Evolutionary conservation across 2,113 vertebrate genomes (phyloP).

Genomic region (Rhynchopsitta pachyrhyncha): DNA sequence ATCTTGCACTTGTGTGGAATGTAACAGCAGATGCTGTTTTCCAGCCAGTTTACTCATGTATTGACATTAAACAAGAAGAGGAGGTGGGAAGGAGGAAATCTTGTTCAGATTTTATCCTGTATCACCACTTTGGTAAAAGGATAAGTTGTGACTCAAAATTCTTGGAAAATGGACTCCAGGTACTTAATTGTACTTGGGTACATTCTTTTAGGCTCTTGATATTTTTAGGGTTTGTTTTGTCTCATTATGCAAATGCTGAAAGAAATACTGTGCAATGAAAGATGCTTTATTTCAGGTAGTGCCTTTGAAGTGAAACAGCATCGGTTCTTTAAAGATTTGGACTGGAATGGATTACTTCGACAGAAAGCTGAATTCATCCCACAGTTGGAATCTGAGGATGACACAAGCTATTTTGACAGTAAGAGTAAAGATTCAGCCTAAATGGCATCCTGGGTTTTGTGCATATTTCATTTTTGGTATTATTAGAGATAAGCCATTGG

Average conservation of each 20-base stretch:
- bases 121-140: not conserved
- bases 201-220: not conserved
- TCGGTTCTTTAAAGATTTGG: slow-evolving; percentile 89
- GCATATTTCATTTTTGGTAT: not conserved
- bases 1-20: not conserved
- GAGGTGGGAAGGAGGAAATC: not conserved
- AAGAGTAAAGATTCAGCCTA: slow-evolving; percentile 44
- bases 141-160: not conserved
- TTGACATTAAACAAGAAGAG: not conserved
- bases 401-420: slow-evolving; percentile 99
- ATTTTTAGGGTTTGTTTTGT: slow-evolving; percentile 6
- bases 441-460: not conserved
- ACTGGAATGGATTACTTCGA: slow-evolving; percentile 96
- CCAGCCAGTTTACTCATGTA: not conserved
- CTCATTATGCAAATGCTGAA: not conserved
- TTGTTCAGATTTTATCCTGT: not conserved
- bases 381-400: slow-evolving; percentile 95
- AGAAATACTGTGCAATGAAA: slow-evolving; percentile 24
- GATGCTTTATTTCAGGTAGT: slow-evolving; percentile 78
- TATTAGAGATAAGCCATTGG: not conserved
- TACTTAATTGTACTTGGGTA: not conserved
- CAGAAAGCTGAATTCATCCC: slow-evolving; percentile 99
- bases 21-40: not conserved
- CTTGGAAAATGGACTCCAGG: not conserved
- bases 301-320: slow-evolving; percentile 96